Percentiles rank a stretch among this genome's conserved stretches.
These are phyloP conservation scores for Leuciscus waleckii DNA, from an alignment of 2,797 vertebrate species.

Conservation along the genomic window DNA sequence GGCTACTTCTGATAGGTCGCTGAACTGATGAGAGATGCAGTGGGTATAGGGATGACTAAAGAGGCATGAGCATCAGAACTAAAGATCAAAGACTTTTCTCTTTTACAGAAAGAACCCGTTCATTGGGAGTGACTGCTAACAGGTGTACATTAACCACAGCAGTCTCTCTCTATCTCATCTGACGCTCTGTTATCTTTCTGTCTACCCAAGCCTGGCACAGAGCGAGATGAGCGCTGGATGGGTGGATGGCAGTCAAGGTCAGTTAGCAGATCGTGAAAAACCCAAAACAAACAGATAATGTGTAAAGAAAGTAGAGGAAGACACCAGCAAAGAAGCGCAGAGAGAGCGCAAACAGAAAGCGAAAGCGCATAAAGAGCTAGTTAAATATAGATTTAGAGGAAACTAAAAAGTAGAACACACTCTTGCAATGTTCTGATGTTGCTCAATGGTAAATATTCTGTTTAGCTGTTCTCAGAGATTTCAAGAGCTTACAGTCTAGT, in stretches of 20 bases:
- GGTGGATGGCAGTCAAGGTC: slow-evolving; percentile 48
- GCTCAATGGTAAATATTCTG: background rate
- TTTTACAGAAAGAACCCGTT: slow-evolving; percentile 7
- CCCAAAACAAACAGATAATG: slow-evolving; percentile 57
- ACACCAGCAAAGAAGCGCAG: background rate
- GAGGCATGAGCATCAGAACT: background rate
- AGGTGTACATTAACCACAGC: slow-evolving; percentile 9
- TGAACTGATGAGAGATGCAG: background rate
- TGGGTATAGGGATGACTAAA: background rate
- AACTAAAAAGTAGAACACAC: slow-evolving; percentile 36
- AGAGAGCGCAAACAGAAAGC: slow-evolving; percentile 29
- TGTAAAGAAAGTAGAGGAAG: slow-evolving; percentile 10
- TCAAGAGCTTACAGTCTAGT: background rate
- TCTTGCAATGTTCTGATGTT: slow-evolving; percentile 62
- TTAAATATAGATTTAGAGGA: slow-evolving; percentile 42
- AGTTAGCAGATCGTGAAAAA: slow-evolving; percentile 43
- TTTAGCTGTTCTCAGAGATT: background rate
- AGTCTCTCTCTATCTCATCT: slow-evolving; percentile 11
- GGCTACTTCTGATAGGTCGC: background rate
- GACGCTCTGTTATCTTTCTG: slow-evolving; percentile 9
- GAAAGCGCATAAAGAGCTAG: slow-evolving; percentile 31
- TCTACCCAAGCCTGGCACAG: background rate
- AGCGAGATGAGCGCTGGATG: background rate
- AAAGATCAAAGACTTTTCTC: background rate
- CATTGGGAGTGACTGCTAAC: slow-evolving; percentile 3